Evolutionary conservation across 2,888 invertebrate species (phyloP).

Genomic region (Coenonympha arcania): DNA sequence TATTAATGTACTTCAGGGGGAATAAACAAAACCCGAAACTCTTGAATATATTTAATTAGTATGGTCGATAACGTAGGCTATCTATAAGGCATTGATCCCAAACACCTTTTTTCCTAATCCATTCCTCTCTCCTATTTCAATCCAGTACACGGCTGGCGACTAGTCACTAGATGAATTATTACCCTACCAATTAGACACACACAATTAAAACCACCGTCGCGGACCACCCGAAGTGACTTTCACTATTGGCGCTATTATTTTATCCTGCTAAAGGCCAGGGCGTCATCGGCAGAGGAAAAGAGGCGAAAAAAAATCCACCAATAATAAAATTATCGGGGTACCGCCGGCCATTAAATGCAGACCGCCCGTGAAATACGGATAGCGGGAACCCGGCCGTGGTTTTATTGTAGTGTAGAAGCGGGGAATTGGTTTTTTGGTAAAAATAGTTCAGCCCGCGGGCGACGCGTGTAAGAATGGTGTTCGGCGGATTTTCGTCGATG

Average conservation of each 20-base stretch:
- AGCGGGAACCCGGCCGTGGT: conserved; percentile 34
- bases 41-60: too few relatives aligned
- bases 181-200: conserved; percentile 36
- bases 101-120: too few relatives aligned
- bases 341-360: conserved; percentile 70
- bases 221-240: conserved; percentile 44
- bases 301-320: conserved; percentile 54
- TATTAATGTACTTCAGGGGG: too few relatives aligned
- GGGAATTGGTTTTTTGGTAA: conserved; percentile 7
- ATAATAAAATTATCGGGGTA: conserved; percentile 72
- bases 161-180: conserved; percentile 33
- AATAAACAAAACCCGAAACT: too few relatives aligned
- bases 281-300: conserved; percentile 50
- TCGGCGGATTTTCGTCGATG: conserved; percentile 1
- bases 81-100: too few relatives aligned
- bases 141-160: conserved; percentile 2
- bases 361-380: conserved; percentile 64
- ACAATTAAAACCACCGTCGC: conserved; percentile 35
- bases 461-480: not conserved
- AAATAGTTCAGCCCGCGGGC: conserved; percentile 5
- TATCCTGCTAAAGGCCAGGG: conserved; percentile 47
- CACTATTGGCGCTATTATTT: conserved; percentile 51
- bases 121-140: too few relatives aligned
- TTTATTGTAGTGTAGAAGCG: conserved; percentile 15
- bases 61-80: too few relatives aligned